These are phyloP conservation scores for Lasioglossum pauxillum DNA, from an alignment of 2,888 invertebrate species.

Conservation along the genomic window DNA sequence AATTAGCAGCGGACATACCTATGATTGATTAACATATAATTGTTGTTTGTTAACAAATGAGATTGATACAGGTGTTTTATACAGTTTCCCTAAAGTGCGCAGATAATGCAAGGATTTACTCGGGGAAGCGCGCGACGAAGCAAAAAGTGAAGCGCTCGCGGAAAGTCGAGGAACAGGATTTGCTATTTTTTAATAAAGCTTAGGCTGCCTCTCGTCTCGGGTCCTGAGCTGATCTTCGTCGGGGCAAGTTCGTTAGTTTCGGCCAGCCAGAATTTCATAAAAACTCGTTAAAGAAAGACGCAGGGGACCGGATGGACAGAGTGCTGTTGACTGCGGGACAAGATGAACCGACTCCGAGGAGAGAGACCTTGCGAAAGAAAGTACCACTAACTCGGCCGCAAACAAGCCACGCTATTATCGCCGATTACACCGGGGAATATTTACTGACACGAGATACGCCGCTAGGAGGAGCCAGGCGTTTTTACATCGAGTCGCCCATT, in stretches of 20 bases:
- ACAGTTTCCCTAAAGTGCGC: not conserved
- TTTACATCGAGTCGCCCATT: conserved; percentile 35
- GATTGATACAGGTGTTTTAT: not conserved
- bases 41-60: not conserved
- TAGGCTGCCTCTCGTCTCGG: not conserved
- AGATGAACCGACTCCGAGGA: conserved; percentile 26
- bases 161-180: conserved; percentile 30
- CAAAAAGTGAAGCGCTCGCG: not conserved
- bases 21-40: not conserved
- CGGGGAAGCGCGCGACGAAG: not conserved
- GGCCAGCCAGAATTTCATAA: conserved; percentile 65
- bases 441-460: conserved; percentile 34
- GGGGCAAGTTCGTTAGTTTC: conserved; percentile 65
- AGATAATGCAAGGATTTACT: not conserved
- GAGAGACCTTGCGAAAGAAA: conserved; percentile 42
- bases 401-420: conserved; percentile 70
- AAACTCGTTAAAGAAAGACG: conserved; percentile 67
- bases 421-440: conserved; percentile 66
- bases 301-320: conserved; percentile 33
- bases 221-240: conserved; percentile 36
- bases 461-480: conserved; percentile 15
- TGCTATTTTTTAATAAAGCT: conserved; percentile 66
- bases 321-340: not conserved
- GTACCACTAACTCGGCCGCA: conserved; percentile 55
- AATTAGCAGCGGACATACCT: not conserved